Percentiles rank a stretch among this genome's conserved stretches.
Conservation (phyloP, 2,113 vertebrate genomes). For the Archilochus colubris region DNA sequence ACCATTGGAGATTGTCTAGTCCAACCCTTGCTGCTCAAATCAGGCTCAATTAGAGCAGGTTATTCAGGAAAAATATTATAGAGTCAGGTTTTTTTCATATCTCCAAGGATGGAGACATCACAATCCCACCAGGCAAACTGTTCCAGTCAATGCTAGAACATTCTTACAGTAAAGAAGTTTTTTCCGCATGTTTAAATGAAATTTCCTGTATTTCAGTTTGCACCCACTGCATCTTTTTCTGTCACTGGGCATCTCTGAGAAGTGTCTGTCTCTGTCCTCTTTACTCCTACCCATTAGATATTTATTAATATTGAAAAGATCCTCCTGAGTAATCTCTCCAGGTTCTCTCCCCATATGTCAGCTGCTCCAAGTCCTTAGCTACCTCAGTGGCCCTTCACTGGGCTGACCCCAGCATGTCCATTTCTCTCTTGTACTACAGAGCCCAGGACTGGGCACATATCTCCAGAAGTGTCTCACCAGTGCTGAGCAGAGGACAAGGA, state of each 20-base stretch:
- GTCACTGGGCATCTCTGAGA: background rate
- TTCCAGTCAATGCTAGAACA: background rate
- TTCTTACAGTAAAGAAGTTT: background rate
- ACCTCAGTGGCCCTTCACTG: background rate
- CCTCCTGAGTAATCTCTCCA: background rate
- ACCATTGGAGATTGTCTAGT: background rate
- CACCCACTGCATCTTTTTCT: background rate
- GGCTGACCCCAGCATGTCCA: background rate
- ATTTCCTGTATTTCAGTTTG: background rate
- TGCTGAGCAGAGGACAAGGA: background rate
- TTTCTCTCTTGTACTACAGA: background rate
- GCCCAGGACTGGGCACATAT: background rate
- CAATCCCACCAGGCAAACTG: background rate
- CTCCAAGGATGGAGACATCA: background rate
- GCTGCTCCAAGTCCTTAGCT: background rate
- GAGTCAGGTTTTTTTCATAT: background rate
- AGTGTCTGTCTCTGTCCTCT: background rate
- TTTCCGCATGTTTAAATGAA: background rate
- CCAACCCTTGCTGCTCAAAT: background rate
- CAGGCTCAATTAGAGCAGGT: background rate
- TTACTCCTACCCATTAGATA: background rate
- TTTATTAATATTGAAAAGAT: background rate
- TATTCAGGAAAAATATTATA: background rate
- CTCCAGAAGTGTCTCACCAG: background rate
- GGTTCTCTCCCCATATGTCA: background rate